Conservation (phyloP, 2,888 invertebrate genomes). For the Eupeodes luniger region DNA sequence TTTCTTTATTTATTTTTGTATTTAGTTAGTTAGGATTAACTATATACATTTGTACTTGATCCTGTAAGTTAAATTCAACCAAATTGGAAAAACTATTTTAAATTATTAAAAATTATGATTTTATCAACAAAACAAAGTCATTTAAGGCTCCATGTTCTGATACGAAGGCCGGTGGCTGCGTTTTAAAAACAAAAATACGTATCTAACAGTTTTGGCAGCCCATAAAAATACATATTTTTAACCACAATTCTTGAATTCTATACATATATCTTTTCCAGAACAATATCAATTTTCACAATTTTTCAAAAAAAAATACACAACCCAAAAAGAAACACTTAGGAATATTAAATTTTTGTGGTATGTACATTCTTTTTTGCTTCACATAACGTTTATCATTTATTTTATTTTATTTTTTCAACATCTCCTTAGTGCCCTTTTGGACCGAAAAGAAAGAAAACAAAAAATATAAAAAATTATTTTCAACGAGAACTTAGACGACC, state of each 20-base stretch:
- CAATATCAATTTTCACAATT: not conserved
- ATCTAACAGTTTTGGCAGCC: no score
- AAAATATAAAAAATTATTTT: not conserved
- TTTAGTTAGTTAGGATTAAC: no score
- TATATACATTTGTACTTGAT: no score
- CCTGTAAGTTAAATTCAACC: no score
- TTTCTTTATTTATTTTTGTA: no score
- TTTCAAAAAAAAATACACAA: not conserved
- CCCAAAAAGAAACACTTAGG: not conserved
- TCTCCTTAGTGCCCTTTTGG: not conserved
- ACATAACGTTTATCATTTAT: conserved; percentile 8
- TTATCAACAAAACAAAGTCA: no score
- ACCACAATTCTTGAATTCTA: not conserved
- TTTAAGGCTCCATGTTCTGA: no score
- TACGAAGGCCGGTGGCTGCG: no score
- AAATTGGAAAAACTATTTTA: no score
- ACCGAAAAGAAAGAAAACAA: not conserved
- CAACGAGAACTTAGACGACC: not conserved
- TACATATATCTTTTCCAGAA: not conserved
- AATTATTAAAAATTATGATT: no score
- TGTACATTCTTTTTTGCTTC: not conserved
- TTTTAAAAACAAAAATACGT: no score
- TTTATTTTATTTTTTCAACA: not conserved
- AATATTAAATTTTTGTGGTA: conserved; percentile 10
- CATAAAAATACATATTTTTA: no score